Base-by-base conservation (phyloP, 1,140 invertebrate species). In the Ectropis grisescens region DNA sequence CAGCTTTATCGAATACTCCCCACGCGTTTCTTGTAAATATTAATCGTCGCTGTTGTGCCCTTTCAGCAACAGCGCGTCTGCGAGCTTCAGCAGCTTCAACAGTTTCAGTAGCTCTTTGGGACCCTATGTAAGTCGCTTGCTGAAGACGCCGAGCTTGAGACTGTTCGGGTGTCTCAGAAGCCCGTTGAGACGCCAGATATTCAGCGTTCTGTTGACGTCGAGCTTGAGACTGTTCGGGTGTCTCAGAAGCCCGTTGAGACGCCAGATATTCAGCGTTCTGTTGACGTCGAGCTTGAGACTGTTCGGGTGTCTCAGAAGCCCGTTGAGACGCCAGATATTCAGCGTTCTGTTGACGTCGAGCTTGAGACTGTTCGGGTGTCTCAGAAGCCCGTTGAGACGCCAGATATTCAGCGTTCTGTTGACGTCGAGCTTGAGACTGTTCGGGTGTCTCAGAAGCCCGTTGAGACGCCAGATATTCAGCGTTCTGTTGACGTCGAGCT, bases 1-100 rank as follows among this genome's bases (percentile, higher is more conserved):
- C 42, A 46, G 37, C 37, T 38, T 41, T 41, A 35, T 41, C 29
- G 27, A 47, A 47, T 35, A 47, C 45, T 24, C 36, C 45, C 38
- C 38, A 41, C 23, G 4, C 29, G 41, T 44, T 49, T 41, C 47
- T 44, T 44, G 40, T 28, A 26, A 26, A 26, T 26, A 26, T 26
- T 26, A 7, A 10, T 10, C 24, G 24, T 7, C 24, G 24, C n/a
- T 49, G 41, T 40, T 38, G 34, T 46, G 38, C 34, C 41, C 46
- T 43, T 43, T 48, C 36, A 47, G 39, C 45, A 38, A 41, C 46
- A 48, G 37, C 40, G 36, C 36, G 40, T 43, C 40, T 43, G 37
- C 37, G 37, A 39, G 46, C 23, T 39, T 48, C 40, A 43, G 46
- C 36, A 15, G 23, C 32, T 43, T 43, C 37, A 35, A 34, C 33